These are phyloP conservation scores for Mobula birostris DNA, from an alignment of 2,113 vertebrate species.

Conservation along the genomic window DNA sequence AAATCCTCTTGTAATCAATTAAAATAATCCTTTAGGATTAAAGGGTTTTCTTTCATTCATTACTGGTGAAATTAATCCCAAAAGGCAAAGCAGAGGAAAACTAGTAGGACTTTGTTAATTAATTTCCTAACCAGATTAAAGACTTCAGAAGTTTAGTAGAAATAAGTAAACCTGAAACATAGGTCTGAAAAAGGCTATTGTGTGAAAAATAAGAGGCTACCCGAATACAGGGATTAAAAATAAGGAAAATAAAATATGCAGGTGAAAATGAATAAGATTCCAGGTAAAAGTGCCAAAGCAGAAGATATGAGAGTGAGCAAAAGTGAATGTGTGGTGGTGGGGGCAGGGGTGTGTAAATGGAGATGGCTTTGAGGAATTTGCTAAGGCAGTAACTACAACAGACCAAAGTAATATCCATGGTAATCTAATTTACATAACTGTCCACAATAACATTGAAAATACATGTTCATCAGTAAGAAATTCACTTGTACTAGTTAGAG, in stretches of 20 bases:
- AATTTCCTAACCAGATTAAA: too few relatives aligned
- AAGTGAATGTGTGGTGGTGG: too few relatives aligned
- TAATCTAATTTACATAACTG: neutral
- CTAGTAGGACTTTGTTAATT: neutral
- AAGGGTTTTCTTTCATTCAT: neutral
- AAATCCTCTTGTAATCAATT: neutral
- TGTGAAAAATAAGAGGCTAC: too few relatives aligned
- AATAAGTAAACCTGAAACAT: neutral
- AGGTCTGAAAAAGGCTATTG: neutral
- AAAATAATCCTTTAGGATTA: neutral
- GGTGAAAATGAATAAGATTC: too few relatives aligned
- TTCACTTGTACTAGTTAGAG: neutral
- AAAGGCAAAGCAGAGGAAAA: neutral
- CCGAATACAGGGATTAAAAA: too few relatives aligned
- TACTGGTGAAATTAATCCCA: neutral
- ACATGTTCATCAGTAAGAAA: neutral
- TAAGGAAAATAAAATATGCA: too few relatives aligned
- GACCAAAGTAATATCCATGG: too few relatives aligned
- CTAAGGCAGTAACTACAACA: neutral
- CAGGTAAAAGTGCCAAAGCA: too few relatives aligned
- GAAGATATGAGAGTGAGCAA: too few relatives aligned
- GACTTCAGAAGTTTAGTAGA: neutral
- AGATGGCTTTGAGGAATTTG: too few relatives aligned
- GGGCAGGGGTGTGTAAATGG: too few relatives aligned
- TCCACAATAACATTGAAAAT: neutral